phyloP scores from a whole-genome alignment of 2,113 vertebrate species.

The Scytalopus superciliaris region DNA sequence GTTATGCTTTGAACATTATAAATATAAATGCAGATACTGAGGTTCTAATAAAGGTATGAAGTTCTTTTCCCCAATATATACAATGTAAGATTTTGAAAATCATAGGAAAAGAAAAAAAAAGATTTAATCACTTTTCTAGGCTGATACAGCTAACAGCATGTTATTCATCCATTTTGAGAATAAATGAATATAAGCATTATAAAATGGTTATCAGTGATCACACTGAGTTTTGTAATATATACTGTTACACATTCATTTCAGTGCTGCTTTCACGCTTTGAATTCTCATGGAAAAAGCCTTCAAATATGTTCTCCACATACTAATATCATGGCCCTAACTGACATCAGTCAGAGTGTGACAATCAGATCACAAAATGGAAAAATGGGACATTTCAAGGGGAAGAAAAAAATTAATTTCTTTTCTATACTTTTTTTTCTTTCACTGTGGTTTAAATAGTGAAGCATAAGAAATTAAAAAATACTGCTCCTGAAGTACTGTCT shows the following conservation, averaged over 20 bases:
- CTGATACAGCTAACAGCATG: background rate
- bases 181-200: slow-evolving; percentile 3
- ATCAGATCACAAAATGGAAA: background rate
- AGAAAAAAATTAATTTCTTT: background rate
- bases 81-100: slow-evolving; percentile 27
- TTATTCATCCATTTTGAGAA: background rate
- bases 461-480: background rate
- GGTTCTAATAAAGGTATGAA: slow-evolving; percentile 64
- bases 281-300: slow-evolving; percentile 7
- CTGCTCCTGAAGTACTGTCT: background rate
- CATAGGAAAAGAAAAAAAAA: slow-evolving; percentile 1
- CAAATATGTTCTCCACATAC: background rate
- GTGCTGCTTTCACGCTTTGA: background rate
- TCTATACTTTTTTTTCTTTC: background rate
- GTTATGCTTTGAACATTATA: slow-evolving; percentile 55
- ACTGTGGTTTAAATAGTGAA: background rate
- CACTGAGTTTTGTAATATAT: slow-evolving; percentile 4
- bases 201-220: slow-evolving; percentile 22
- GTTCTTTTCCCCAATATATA: slow-evolving; percentile 19
- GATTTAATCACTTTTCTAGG: slow-evolving; percentile 14
- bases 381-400: background rate
- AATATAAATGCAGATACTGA: slow-evolving; percentile 68
- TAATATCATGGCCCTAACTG: background rate
- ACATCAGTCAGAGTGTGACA: background rate
- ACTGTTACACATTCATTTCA: background rate